These are phyloP conservation scores for Montipora sp. DNA, from an alignment of 64 coral and sea anemone species.

Conservation along the genomic window DNA sequence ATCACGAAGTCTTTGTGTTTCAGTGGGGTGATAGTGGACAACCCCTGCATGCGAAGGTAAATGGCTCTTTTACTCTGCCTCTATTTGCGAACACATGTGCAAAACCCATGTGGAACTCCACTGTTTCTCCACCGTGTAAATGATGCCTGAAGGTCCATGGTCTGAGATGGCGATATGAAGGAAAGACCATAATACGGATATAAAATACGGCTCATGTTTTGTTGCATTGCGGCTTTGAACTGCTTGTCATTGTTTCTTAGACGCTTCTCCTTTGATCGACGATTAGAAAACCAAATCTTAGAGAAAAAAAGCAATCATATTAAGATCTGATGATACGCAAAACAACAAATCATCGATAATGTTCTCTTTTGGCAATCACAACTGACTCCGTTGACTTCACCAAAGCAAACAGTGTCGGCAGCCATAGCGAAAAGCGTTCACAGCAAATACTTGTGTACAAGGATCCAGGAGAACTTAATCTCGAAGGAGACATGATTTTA, in stretches of 20 bases:
- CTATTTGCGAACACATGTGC: background rate
- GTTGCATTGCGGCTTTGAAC: background rate
- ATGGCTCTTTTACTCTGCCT: background rate
- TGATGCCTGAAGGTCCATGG: background rate
- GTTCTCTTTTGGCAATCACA: too few species aligned
- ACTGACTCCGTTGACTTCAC: background rate
- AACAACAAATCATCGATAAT: too few species aligned
- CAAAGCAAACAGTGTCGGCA: too few species aligned
- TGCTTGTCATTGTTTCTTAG: background rate
- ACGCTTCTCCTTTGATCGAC: conserved; percentile 67
- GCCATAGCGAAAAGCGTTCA: too few species aligned
- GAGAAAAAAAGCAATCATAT: background rate
- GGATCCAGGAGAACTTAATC: too few species aligned
- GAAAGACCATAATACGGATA: background rate
- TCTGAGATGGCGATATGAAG: background rate
- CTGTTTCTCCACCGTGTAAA: background rate
- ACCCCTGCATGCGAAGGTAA: too few species aligned
- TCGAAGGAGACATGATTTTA: too few species aligned
- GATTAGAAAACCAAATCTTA: conserved; percentile 77
- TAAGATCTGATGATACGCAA: too few species aligned
- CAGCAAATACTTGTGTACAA: too few species aligned
- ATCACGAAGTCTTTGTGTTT: too few species aligned
- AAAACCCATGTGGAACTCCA: background rate
- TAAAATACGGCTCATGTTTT: background rate
- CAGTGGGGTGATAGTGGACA: too few species aligned